These are phyloP conservation scores for Sicus ferrugineus DNA, from an alignment of 2,888 invertebrate species.

Conservation along the genomic window DNA sequence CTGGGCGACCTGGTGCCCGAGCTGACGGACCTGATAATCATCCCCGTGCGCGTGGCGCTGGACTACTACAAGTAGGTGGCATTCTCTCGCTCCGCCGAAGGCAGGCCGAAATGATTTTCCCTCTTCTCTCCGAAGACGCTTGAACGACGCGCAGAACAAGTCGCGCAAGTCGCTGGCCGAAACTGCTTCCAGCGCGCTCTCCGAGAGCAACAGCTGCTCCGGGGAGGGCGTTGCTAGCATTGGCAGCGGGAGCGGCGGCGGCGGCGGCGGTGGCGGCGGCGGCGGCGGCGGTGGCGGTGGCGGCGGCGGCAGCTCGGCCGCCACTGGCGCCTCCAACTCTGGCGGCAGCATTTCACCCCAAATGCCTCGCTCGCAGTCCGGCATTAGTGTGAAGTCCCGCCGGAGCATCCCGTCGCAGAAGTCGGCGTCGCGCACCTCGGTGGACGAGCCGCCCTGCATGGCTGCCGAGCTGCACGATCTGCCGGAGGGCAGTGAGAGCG, in stretches of 20 bases:
- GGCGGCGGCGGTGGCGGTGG: constrained; percentile 39
- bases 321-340: constrained; percentile 41
- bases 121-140: constrained; percentile 51
- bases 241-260: constrained; percentile 24
- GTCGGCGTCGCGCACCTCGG: constrained; percentile 67
- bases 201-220: constrained; percentile 60
- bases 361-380: constrained; percentile 66
- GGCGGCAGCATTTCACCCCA: constrained; percentile 62
- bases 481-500: constrained; percentile 69
- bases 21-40: constrained; percentile 69
- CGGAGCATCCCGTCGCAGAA: constrained; percentile 67
- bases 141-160: constrained; percentile 64
- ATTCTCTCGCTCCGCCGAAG: background rate
- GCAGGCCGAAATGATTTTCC: background rate
- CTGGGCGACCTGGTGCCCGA: constrained; percentile 78
- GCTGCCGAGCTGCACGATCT: constrained; percentile 67
- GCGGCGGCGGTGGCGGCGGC: constrained; percentile 34
- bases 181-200: constrained; percentile 53
- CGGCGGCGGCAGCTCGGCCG: constrained; percentile 38
- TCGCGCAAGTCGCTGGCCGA: constrained; percentile 64
- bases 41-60: constrained; percentile 64
- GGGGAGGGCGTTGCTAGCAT: constrained; percentile 50
- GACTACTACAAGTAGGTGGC: constrained; percentile 63
- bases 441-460: constrained; percentile 65
- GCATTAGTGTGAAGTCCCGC: constrained; percentile 67